Conservation (phyloP, 2,888 invertebrate species). For the Sminthurinus aureus region DNA sequence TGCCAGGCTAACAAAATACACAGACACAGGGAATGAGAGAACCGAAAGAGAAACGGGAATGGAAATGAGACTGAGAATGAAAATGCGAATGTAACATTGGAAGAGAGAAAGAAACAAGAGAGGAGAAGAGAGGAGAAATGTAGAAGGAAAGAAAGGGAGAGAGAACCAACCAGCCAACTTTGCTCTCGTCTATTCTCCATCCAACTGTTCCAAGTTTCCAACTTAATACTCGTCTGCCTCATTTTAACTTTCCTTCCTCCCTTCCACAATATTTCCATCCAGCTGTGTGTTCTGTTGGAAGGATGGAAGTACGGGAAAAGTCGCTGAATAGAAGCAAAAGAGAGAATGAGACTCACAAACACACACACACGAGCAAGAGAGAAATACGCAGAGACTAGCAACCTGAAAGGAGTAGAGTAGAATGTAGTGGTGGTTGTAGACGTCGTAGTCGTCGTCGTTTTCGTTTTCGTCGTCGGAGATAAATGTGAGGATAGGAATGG, state of each 20-base stretch:
- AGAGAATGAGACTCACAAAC: no score
- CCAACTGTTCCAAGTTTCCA: conserved; percentile 31
- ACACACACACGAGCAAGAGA: neutral
- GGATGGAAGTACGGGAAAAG: no score
- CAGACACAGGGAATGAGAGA: no score
- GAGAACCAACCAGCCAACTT: conserved; percentile 26
- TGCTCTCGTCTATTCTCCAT: conserved; percentile 24
- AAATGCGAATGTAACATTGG: neutral
- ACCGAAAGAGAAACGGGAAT: no score
- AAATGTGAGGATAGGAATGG: conserved; percentile 2
- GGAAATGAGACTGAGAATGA: no score
- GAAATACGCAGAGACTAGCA: neutral
- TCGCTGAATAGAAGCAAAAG: no score
- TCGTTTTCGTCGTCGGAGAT: conserved; percentile 3
- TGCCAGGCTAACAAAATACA: neutral
- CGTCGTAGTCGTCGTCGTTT: neutral
- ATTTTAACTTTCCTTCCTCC: neutral
- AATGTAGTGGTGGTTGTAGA: no score
- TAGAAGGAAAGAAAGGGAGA: conserved; percentile 2
- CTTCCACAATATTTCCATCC: conserved; percentile 29
- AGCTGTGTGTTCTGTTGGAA: conserved; percentile 20
- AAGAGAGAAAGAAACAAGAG: neutral
- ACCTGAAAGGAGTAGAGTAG: neutral
- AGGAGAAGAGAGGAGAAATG: neutral
- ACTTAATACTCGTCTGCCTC: neutral